Base-by-base conservation (phyloP, 2,113 vertebrate genomes). In the Rhineura floridana region DNA sequence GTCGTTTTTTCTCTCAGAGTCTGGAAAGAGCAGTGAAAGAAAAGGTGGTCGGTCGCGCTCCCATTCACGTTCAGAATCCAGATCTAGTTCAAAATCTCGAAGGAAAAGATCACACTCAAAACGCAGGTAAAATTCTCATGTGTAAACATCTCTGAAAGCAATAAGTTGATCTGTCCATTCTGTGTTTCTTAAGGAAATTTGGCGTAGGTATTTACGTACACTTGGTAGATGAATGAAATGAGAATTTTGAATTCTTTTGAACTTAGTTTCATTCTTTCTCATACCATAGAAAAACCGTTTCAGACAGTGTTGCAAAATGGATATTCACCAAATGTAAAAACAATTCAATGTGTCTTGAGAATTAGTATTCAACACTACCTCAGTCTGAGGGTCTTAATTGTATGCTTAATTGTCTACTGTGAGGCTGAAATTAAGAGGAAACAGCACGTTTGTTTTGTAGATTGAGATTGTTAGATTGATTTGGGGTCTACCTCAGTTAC, bases 101-200 rank as follows among this genome's bases (percentile, higher is more conserved):
- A 97, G 97, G 95, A 99, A 98, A 96, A 97, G 97, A 82, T 99
- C 98, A 36, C 97, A 94, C 33, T 99, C 98, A 63, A 98, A 97
- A 93, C 98, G 97, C 96, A 98, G 98, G 99, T 99, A 90, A 72
- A 96, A 92, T 8, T n/a, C 7, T 91, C 84, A 86, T 75, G 65
- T 79, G 7, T 8, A 15, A 67, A 65, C 39, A 46, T 4, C 36
- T 83, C 0, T 59, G 79, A 19, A 0, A 81, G 4, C 39, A 52
- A 2, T 83, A 72, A n/a, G 44, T 36, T 85, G 65, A 42, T 28
- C 48, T 70, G 70, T 87, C 8, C 87, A 52, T 11, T 12, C 50
- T 72, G 5, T 75, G 86, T 78, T 6, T 83, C 19, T 3, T 42
- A 73, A 3, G 42, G 55, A 46, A 12, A 62, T 13, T 17, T 42